Base-by-base conservation (phyloP, 2,797 vertebrate species). In the Neoniphon sammara region DNA sequence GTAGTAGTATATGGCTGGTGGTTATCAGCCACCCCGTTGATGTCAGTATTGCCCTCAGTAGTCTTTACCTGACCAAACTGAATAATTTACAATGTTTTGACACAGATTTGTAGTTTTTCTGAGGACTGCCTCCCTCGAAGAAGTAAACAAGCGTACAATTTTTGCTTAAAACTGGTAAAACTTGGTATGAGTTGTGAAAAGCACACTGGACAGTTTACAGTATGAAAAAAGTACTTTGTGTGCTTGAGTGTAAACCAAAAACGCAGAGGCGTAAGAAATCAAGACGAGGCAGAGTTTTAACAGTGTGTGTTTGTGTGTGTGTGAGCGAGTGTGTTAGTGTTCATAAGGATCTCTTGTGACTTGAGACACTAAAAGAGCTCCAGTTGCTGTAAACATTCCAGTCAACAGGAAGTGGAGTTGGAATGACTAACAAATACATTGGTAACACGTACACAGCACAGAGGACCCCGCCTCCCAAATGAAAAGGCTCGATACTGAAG, bases 291-390 rank as follows among this genome's bases (percentile, higher is more conserved):
- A 2, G 46, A 49, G 18, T 18, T n/a, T 49, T n/a, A 49, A 49
- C n/a, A 7, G 47, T 49, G 47, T n/a, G 47, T n/a, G 17, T 20
- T 7, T 20, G 47, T 20, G 47, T 46, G 36, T 4, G 17, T 23
- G 64, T 69, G 31, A 47, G 5, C 31, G 46, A 18, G 46, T 47
- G 4, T 52, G 15, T 56, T 31, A 55, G 52, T 50, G 36, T 69
- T 59, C 27, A 42, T 21, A 44, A 36, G 25, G 1, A 75, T 18
- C 6, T 25, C 20, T 7, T 49, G 27, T 42, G 7, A 81, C 3
- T 70, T 75, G 75, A 83, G 72, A 87, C 61, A 70, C 12, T 36
- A 46, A 81, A 55, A 27, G 12, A 56, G 77, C 5, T 6, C 44
- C 11, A 68, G 10, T 12, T 12, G 42, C 14, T n/a, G 46, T 70